Evolutionary conservation across 2,888 invertebrate genomes (phyloP).

Genomic region (Chrysotoxum bicinctum): DNA sequence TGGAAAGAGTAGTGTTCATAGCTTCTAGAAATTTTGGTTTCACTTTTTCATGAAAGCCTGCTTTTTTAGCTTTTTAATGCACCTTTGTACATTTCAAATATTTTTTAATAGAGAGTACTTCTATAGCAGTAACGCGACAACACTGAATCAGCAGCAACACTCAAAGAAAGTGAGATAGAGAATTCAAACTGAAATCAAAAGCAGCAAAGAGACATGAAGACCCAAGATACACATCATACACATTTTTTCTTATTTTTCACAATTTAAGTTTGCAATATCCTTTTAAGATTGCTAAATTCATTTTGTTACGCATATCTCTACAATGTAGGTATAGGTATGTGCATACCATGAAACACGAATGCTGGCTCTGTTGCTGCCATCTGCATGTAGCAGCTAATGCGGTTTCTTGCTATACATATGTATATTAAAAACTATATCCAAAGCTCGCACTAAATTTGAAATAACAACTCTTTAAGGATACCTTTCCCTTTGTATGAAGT

Average conservation of each 20-base stretch:
- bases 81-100: too few relatives aligned
- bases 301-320: conserved; percentile 36
- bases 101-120: too few relatives aligned
- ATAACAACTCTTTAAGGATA: conserved; percentile 32
- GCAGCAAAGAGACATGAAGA: conserved; percentile 20
- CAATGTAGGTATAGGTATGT: neutral
- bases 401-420: conserved; percentile 39
- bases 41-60: too few relatives aligned
- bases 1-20: too few relatives aligned
- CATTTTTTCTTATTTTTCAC: conserved; percentile 41
- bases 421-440: conserved; percentile 26
- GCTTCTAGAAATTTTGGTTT: too few relatives aligned
- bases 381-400: conserved; percentile 35
- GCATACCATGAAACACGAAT: neutral
- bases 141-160: neutral
- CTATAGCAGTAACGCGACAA: neutral
- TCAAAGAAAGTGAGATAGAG: neutral
- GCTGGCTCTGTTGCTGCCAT: conserved; percentile 51
- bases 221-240: conserved; percentile 57
- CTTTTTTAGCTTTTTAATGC: too few relatives aligned
- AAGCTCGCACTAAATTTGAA: conserved; percentile 33
- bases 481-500: neutral
- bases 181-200: neutral
- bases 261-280: conserved; percentile 67
- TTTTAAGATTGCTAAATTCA: conserved; percentile 56